Percentiles rank a stretch among this genome's conserved stretches.
Conservation (phyloP, 1,140 invertebrate species). For the Brachystomella parvula region DNA sequence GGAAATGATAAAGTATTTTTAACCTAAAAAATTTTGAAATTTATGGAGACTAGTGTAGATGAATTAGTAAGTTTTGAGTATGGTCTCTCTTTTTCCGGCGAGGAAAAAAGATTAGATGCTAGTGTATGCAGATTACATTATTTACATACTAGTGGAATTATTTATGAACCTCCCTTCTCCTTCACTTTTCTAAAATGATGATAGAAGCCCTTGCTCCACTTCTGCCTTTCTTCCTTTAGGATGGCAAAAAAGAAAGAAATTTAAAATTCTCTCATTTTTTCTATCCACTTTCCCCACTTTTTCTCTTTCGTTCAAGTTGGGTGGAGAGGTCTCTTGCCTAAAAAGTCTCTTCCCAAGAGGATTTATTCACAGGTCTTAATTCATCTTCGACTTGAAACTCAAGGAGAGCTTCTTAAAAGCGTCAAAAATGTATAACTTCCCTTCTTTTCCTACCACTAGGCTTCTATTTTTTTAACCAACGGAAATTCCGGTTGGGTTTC, state of each 20-base stretch:
- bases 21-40: not conserved
- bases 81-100: slow-evolving; percentile 1
- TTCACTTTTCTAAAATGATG: too few species aligned
- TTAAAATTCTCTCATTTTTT: slow-evolving; percentile 2
- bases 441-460: not conserved
- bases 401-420: slow-evolving; percentile 9
- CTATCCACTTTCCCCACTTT: not conserved
- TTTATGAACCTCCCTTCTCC: not conserved
- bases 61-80: not conserved
- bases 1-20: not conserved
- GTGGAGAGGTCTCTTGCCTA: not conserved
- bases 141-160: slow-evolving; percentile 4
- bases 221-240: not conserved
- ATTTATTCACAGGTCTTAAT: not conserved
- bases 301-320: not conserved
- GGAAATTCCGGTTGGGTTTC: too few species aligned
- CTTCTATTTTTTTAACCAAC: too few species aligned
- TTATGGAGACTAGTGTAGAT: not conserved
- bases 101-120: not conserved
- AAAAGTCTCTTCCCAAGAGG: not conserved
- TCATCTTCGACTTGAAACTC: slow-evolving; percentile 3
- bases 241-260: not conserved
- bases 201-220: too few species aligned
- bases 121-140: slow-evolving; percentile 10
- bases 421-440: slow-evolving; percentile 8